Percentiles rank a stretch among this genome's conserved stretches.
phyloP scores from a whole-genome alignment of 2,113 vertebrate genomes.

The Bubalus kerabau region DNA sequence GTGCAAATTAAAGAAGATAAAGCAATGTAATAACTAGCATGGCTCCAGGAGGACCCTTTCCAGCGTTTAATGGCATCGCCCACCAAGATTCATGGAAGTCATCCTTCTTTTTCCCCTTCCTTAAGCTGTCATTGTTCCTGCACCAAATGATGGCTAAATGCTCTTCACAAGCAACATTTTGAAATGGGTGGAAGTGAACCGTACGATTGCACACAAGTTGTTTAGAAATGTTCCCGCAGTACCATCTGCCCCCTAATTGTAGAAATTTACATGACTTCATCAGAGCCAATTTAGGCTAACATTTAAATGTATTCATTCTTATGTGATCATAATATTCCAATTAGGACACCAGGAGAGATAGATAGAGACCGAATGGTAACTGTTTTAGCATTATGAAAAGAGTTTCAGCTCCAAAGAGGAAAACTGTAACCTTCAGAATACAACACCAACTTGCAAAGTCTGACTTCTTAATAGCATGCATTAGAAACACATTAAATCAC shows the following conservation, averaged over 20 bases:
- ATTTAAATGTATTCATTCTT: constrained; percentile 33
- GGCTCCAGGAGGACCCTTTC: neutral
- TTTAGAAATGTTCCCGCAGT: neutral
- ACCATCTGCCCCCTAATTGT: constrained; percentile 54
- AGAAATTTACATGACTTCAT: constrained; percentile 31
- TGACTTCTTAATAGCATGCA: neutral
- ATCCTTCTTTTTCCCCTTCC: neutral
- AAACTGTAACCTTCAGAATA: neutral
- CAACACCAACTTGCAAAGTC: neutral
- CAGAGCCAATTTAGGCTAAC: constrained; percentile 19
- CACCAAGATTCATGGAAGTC: neutral
- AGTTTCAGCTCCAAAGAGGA: neutral
- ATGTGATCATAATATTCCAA: neutral
- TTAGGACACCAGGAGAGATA: neutral
- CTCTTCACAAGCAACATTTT: neutral
- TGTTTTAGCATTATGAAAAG: neutral
- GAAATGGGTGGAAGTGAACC: constrained; percentile 9
- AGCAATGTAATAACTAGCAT: neutral
- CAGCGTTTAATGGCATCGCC: neutral
- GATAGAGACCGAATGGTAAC: neutral
- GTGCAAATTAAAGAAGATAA: neutral
- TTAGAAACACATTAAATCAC: neutral
- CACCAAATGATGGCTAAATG: neutral
- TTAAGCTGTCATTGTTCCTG: constrained; percentile 5
- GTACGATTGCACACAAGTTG: neutral